Base-by-base conservation (phyloP, 2,888 invertebrate species). In the Oegoconia quadripuncta region DNA sequence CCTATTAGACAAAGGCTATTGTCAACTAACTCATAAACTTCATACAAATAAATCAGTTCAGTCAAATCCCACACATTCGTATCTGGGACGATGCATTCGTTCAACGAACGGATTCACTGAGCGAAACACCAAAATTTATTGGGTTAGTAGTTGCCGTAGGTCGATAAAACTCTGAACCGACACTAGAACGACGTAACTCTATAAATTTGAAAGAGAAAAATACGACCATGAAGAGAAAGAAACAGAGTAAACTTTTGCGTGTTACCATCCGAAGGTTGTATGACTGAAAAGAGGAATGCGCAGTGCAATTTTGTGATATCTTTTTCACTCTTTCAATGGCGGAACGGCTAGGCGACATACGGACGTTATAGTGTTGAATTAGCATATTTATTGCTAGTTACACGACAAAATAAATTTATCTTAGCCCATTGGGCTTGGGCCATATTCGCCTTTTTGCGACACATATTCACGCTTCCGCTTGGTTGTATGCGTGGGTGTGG, bases 121-220 rank as follows among this genome's bases (percentile, higher is more conserved):
- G 76, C 81, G 86, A 86, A 86, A 84, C 86, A 83, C 86, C 83
- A 65, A 86, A 87, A 87, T 87, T 87, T 87, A 87, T 87, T 87
- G 67, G 87, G 86, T 87, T 87, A 87, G 84, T 86, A 87, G 87
- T 86, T 75, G 77, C 84, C 76, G 74, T 81, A 84, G 87, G 86
- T 87, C 87, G 87, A 87, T 87, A 87, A 86, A 86, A 83, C 76
- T 78, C 71, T 61, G 57, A 48, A 55, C 57, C 67, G 57, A 64
- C 61, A 59, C 55, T 63, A 67, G 61, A 84, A 84, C 50, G 77
- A 52, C 76, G 75, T 82, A 83, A 74, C 71, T 81, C 72, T 58
- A 63, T 60, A 64, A 71, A 73, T 73, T 50, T 55, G 55, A 53
- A 51, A 54, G 59, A 57, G 74, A 76, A 80, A 73, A 75, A 13